A percentile compares a stretch with the other conserved stretches of the same genome.
phyloP scores from a whole-genome alignment of 2,888 invertebrate species.

The Hypomecis atomaria region DNA sequence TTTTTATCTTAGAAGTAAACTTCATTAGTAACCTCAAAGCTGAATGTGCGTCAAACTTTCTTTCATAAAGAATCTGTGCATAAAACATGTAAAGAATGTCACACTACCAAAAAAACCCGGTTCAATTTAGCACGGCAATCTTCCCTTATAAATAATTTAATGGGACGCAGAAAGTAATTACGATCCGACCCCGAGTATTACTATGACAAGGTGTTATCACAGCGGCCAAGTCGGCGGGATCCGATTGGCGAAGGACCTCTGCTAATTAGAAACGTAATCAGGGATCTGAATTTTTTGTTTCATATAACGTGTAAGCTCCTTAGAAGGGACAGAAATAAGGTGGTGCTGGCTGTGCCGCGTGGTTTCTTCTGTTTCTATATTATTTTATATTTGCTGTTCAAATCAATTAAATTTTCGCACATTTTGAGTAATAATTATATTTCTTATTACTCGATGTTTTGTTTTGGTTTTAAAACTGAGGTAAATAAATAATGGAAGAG shows the following conservation, averaged over 20 bases:
- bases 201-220: slow-evolving; percentile 55
- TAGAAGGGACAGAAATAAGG: slow-evolving; percentile 15
- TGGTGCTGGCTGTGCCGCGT: background rate
- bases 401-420: too few relatives aligned
- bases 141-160: slow-evolving; percentile 43
- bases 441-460: too few relatives aligned
- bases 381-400: too few relatives aligned
- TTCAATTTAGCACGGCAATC: slow-evolving; percentile 29
- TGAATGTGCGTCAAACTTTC: too few relatives aligned
- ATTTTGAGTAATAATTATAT: too few relatives aligned
- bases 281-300: slow-evolving; percentile 32
- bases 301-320: slow-evolving; percentile 23
- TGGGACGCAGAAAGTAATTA: slow-evolving; percentile 53
- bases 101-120: slow-evolving; percentile 24
- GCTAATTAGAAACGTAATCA: slow-evolving; percentile 53
- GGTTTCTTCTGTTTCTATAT: background rate
- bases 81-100: slow-evolving; percentile 20
- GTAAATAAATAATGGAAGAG: too few relatives aligned
- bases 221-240: slow-evolving; percentile 33
- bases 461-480: too few relatives aligned
- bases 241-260: slow-evolving; percentile 52
- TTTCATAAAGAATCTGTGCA: background rate
- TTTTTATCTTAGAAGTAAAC: too few relatives aligned
- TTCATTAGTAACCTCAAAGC: too few relatives aligned
- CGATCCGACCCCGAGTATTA: slow-evolving; percentile 45